Base-by-base conservation (phyloP, 2,888 invertebrate genomes). In the Lycia hirtaria region DNA sequence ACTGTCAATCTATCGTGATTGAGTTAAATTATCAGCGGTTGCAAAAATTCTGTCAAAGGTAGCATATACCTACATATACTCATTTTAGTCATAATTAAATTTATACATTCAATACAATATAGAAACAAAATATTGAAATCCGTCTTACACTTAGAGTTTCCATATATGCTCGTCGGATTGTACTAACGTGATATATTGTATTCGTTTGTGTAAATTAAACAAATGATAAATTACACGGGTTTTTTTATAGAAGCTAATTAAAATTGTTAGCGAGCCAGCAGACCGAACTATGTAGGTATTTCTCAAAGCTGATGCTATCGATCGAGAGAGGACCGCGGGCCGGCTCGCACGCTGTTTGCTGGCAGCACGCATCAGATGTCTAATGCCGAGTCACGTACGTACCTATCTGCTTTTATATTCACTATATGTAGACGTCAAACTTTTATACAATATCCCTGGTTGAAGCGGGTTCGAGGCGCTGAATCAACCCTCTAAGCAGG, bases 291-390 rank as follows among this genome's bases (percentile, higher is more conserved):
- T 2, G 7, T 41, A 26, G 56, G 45, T 55, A 59, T 66, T 57
- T 60, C 56, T 63, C 57, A 54, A 53, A 57, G 55, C n/a, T 60
- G 64, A 62, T 47, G 66, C n/a, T 60, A 66, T 64, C 49, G 66
- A 64, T 60, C 55, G 54, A 33, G 49, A 37, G 47, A 48, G 51
- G 51, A 41, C 10, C 43, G 19, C 32, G 20, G 33, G 14, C 38
- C 38, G 48, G 10, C n/a, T n/a, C n/a, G n/a, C n/a, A n/a, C 37
- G 41, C 43, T 35, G 24, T 19, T 44, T 6, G 51, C 60, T 19
- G 19, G 59, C 40, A 57, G 45, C 56, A 40, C 45, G 52, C 56
- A 57, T 59, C 47, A 33, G 49, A 30, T 48, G 50, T 50, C 61
- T 57, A 37, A 55, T 52, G 49, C 30, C 44, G 49, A 48, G 56